Conservation (phyloP, 2,888 invertebrate species). For the Hirudinaria manillensis region DNA sequence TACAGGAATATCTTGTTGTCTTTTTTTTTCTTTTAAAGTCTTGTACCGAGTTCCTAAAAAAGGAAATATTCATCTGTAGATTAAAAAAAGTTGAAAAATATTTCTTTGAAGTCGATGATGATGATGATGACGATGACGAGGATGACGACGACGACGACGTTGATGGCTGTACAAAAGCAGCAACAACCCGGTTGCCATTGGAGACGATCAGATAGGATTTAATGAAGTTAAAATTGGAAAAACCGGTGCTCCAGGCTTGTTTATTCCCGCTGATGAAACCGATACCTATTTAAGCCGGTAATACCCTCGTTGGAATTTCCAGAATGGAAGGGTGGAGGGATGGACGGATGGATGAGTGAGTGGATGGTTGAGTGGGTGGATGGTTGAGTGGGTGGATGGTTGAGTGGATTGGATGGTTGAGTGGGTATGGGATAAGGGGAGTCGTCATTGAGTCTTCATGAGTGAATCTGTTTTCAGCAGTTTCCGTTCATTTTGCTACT, state of each 20-base stretch:
- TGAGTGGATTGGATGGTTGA: not conserved
- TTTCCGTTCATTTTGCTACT: no score
- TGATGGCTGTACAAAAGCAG: not conserved
- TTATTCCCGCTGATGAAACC: no score
- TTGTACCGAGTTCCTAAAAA: no score
- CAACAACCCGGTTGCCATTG: no score
- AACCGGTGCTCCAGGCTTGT: no score
- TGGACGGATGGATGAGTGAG: not conserved
- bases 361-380: not conserved
- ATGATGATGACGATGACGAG: constrained; percentile 13
- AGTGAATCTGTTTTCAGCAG: no score
- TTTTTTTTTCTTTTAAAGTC: no score
- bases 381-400: not conserved
- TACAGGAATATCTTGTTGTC: no score
- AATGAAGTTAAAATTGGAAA: no score
- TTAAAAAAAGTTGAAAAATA: not conserved
- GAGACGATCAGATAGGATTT: no score
- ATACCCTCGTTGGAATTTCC: not conserved
- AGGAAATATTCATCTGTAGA: no score
- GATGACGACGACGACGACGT: constrained; percentile 20
- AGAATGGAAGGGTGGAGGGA: not conserved
- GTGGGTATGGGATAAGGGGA: not conserved
- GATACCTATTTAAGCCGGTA: no score
- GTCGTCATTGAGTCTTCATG: not conserved
- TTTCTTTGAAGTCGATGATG: not conserved